phyloP scores from a whole-genome alignment of 2,888 invertebrate genomes.

The Xestia c-nigrum region DNA sequence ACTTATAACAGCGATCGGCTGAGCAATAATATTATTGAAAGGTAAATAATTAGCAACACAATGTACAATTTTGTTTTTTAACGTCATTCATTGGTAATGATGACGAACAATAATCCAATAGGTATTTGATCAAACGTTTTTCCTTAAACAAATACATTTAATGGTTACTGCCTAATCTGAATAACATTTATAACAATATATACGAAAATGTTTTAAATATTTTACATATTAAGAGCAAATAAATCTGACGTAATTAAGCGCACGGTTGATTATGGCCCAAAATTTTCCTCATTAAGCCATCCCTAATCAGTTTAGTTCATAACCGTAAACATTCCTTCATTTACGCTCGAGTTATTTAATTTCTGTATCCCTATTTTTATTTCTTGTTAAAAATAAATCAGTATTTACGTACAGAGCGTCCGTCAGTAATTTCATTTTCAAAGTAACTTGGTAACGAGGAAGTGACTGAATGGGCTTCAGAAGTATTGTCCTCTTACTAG shows the following conservation, averaged over 20 bases:
- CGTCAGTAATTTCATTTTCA: slow-evolving; percentile 19
- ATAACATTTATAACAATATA: not conserved
- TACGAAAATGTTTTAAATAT: not conserved
- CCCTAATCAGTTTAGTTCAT: not conserved
- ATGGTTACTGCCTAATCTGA: not conserved
- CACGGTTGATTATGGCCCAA: not conserved
- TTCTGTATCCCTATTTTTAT: not conserved
- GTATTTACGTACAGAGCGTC: not conserved
- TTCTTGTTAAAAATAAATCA: not conserved
- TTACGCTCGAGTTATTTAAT: slow-evolving; percentile 13
- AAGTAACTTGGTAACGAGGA: slow-evolving; percentile 33
- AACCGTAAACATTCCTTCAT: slow-evolving; percentile 1
- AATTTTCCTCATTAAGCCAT: not conserved
- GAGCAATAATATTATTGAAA: not conserved
- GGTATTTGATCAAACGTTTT: not conserved
- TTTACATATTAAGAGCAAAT: not conserved
- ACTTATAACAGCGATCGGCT: not conserved
- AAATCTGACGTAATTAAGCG: not conserved
- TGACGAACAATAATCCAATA: not conserved
- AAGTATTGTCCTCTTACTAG: slow-evolving; percentile 24
- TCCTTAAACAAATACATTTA: slow-evolving; percentile 23
- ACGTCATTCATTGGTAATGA: slow-evolving; percentile 2
- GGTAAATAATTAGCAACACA: not conserved
- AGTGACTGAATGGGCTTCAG: slow-evolving; percentile 28
- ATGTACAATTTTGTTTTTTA: not conserved